phyloP scores from a whole-genome alignment of 2,113 vertebrate genomes.

The Mungos mungo region DNA sequence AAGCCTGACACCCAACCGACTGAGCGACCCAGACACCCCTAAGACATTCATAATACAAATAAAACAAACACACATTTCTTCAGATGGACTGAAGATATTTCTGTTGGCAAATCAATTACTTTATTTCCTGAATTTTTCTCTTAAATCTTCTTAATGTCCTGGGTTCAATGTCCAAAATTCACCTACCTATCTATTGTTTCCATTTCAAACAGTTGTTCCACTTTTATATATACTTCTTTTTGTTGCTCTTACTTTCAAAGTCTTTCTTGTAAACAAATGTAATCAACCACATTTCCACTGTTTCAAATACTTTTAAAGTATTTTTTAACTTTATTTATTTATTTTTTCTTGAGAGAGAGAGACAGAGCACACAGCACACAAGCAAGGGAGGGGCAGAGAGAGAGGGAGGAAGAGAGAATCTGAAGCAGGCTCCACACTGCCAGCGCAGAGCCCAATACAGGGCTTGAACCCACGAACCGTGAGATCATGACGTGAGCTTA shows the following conservation, averaged over 20 bases:
- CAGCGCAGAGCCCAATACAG: too few relatives aligned
- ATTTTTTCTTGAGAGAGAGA: too few relatives aligned
- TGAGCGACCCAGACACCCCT: not conserved
- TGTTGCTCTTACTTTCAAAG: not conserved
- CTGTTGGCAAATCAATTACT: not conserved
- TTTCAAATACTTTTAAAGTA: not conserved
- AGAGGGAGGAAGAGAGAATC: too few relatives aligned
- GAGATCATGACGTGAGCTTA: too few relatives aligned
- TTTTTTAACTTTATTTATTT: too few relatives aligned
- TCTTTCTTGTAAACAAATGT: not conserved
- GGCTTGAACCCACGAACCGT: too few relatives aligned
- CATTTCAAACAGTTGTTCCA: not conserved
- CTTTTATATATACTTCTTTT: not conserved
- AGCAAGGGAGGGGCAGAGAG: too few relatives aligned
- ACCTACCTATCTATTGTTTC: not conserved
- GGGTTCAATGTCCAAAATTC: not conserved
- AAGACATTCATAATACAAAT: not conserved
- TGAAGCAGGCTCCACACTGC: too few relatives aligned
- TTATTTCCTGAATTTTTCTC: not conserved
- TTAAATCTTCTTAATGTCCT: not conserved
- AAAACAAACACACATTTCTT: not conserved
- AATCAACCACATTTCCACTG: not conserved
- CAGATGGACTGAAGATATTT: not conserved
- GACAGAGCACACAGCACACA: too few relatives aligned
- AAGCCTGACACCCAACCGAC: too few relatives aligned